Conservation (phyloP, 2,113 vertebrate species). For the Cryptotis parvus region DNA sequence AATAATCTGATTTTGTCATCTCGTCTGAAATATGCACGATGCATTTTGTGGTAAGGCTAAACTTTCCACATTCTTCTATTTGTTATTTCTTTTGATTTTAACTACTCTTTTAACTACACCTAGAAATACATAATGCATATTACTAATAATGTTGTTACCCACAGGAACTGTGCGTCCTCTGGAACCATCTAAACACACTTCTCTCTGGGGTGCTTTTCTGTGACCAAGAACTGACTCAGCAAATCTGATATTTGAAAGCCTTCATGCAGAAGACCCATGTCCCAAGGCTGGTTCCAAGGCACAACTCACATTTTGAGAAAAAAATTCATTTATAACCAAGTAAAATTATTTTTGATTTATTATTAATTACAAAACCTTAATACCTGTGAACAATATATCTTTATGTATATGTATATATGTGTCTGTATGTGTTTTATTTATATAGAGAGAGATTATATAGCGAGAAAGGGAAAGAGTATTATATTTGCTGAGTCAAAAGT, state of each 20-base stretch:
- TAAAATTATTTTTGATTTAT: neutral
- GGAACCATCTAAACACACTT: neutral
- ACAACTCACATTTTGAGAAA: neutral
- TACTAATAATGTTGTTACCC: neutral
- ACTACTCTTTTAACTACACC: conserved; percentile 43
- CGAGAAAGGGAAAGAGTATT: too few species aligned
- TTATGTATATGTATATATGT: too few species aligned
- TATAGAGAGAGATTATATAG: too few species aligned
- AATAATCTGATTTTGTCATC: conserved; percentile 42
- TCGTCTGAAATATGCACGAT: conserved; percentile 22
- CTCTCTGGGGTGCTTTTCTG: neutral
- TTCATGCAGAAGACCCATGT: neutral
- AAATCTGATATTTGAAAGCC: conserved; percentile 10
- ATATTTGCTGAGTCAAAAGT: neutral
- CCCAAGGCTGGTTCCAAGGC: neutral
- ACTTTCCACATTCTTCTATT: neutral
- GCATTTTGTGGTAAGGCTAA: conserved; percentile 28
- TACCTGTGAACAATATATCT: too few species aligned
- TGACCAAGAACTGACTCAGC: neutral
- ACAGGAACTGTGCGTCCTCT: neutral
- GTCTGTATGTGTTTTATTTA: too few species aligned
- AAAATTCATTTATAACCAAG: neutral
- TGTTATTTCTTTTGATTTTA: conserved; percentile 50
- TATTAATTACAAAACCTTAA: too few species aligned
- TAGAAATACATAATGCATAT: neutral